Evolutionary conservation across 30 jellyfish, hydroid and myxozoan genomes (phyloP).

Genomic region (Chrysaora quinquecirrha): DNA sequence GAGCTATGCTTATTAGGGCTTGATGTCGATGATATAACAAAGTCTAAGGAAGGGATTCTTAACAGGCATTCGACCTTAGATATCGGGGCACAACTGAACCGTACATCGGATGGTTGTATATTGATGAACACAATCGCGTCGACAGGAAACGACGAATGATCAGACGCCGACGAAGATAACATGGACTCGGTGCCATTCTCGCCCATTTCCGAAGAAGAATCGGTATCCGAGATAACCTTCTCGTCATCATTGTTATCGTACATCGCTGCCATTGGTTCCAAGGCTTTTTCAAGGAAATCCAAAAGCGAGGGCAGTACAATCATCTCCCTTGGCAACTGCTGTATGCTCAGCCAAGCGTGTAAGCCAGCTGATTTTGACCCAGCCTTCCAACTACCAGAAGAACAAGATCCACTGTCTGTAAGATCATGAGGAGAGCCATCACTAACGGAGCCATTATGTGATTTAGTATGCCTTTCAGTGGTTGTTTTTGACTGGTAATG

Average conservation of each 20-base stretch:
- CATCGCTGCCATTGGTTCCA: conserved; percentile 76
- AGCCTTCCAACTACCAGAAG: conserved; percentile 44
- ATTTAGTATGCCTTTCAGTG: conserved; percentile 42
- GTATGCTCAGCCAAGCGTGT: conserved; percentile 80
- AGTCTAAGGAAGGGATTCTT: conserved; percentile 88
- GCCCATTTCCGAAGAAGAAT: conserved; percentile 46
- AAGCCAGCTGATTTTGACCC: conserved; percentile 84
- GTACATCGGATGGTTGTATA: conserved; percentile 91
- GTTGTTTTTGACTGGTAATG: conserved; percentile 82
- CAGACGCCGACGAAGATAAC: conserved; percentile 84
- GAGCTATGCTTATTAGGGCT: conserved; percentile 29
- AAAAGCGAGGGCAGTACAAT: conserved; percentile 86
- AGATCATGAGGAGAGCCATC: conserved; percentile 36
- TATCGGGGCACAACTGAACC: conserved; percentile 91
- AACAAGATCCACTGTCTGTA: conserved; percentile 43
- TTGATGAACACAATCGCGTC: conserved; percentile 85
- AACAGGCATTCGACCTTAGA: conserved; percentile 92
- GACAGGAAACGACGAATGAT: conserved; percentile 89
- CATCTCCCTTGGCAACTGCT: conserved; percentile 90
- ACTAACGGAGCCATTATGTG: conserved; percentile 44
- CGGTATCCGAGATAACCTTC: conserved; percentile 20
- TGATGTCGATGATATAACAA: conserved; percentile 85
- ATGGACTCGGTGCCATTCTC: conserved; percentile 71
- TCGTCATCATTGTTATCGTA: conserved; percentile 27
- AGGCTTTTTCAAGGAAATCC: conserved; percentile 85